These are phyloP conservation scores for Drusus annulatus DNA, from an alignment of 1,140 invertebrate species.

Conservation along the genomic window DNA sequence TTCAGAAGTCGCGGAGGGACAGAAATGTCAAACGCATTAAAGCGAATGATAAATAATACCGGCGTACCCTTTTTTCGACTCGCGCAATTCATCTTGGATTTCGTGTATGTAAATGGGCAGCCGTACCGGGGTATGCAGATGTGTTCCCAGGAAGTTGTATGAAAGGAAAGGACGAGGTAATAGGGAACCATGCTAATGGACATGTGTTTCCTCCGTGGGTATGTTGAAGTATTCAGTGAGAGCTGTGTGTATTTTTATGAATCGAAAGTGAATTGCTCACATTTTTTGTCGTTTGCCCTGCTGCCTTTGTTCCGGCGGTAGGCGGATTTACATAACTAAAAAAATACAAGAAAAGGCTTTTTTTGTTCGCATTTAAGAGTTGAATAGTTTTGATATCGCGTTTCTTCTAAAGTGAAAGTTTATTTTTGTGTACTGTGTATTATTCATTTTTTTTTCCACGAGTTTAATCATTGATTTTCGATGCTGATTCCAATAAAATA, in stretches of 20 bases:
- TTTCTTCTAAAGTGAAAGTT: neutral
- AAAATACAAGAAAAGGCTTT: conserved; percentile 8
- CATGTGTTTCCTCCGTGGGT: conserved; percentile 47
- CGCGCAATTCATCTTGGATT: conserved; percentile 43
- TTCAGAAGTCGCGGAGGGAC: conserved; percentile 35
- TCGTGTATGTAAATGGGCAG: conserved; percentile 49
- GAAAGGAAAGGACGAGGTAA: conserved; percentile 48
- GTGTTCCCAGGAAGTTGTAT: conserved; percentile 50
- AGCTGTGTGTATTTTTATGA: neutral
- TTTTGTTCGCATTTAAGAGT: conserved; percentile 22
- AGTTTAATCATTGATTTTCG: no score
- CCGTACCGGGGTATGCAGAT: conserved; percentile 15
- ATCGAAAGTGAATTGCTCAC: conserved; percentile 27
- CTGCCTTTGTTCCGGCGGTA: neutral
- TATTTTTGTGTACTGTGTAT: no score
- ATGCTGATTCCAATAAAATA: no score
- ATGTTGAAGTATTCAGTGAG: neutral
- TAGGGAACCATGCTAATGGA: conserved; percentile 29
- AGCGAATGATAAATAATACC: conserved; percentile 46
- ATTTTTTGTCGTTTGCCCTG: conserved; percentile 29
- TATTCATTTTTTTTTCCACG: no score
- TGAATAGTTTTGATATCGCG: neutral
- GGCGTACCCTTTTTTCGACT: conserved; percentile 19
- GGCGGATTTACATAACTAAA: neutral
- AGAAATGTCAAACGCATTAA: conserved; percentile 46